Evolutionary conservation across 2,113 vertebrate species (phyloP), one percentile per base, ranked within the genome.

Genomic region (Craseonycteris thonglongyai): DNA sequence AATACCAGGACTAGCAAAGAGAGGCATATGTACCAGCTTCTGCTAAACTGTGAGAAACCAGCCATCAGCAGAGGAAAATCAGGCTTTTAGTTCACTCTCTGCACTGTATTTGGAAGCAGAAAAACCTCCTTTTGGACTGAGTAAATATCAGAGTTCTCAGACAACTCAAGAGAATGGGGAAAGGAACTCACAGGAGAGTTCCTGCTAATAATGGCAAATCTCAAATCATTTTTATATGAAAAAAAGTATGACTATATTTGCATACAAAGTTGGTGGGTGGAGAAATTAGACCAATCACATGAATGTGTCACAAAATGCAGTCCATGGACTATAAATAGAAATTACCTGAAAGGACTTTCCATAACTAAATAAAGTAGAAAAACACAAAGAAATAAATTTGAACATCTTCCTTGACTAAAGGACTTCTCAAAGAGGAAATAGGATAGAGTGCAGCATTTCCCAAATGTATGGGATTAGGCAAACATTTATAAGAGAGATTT

Each of bases 381-480:
- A 91, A 85, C 71, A 59, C 3, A 93, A 28, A 15, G 91, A 88
- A 95, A 83, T 68, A 68, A 90, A 94, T 76, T 91, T 81, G 68
- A 84, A 65, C 42, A 65, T 15, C 18, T 96, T 87, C 59, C 51
- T 78, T 78, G n/a, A 82, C 16, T 38, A 19, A 11, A 94, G 8
- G 30, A 51, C 42, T 91, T 96, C 90, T 91, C 45, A 56, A 47
- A 88, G 38, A 38, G 24, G 58, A 38, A 88, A 45, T 3, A 87
- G 14, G 4, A 38, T 33, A 63, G 16, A 88, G 18, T 78, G 4
- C 19, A 71, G 5, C 13, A 69, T 75, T 92, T 83, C 26, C 54
- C 66, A 84, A 83, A 93, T 59, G 59, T 58, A 72, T 56, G 24
- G 51, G 59, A 33, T 79, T 83, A 75, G 5, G 33, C 21, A 91